These are phyloP conservation scores for Peromyscus eremicus DNA, from an alignment of 2,797 vertebrate species.

Conservation along the genomic window DNA sequence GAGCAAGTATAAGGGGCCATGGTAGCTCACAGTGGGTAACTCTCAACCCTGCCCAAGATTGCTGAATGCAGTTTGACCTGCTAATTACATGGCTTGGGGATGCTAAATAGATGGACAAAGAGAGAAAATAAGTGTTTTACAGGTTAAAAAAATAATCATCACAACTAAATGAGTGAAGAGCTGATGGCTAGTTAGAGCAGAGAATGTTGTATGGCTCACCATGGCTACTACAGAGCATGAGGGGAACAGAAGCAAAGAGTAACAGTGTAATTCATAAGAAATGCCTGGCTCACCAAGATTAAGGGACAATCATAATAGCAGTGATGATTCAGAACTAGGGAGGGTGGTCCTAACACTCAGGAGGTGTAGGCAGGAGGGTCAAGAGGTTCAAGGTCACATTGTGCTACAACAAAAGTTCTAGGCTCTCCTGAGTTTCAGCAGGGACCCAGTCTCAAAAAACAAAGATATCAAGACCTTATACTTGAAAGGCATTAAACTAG, in stretches of 20 bases:
- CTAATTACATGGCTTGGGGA: background rate
- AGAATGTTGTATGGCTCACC: rapidly evolving
- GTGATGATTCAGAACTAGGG: background rate
- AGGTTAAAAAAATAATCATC: background rate
- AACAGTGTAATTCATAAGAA: background rate
- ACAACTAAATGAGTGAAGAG: background rate
- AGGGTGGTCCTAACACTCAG: background rate
- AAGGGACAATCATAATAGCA: background rate
- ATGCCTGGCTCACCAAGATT: background rate
- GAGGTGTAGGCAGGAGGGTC: background rate
- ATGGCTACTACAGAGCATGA: rapidly evolving
- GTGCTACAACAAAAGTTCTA: background rate
- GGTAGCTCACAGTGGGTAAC: background rate
- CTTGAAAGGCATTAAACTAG: background rate
- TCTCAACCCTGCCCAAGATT: background rate
- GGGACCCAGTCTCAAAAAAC: background rate
- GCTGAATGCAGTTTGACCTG: background rate
- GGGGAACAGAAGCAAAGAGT: background rate
- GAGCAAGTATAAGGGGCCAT: background rate
- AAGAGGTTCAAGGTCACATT: background rate
- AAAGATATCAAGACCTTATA: background rate
- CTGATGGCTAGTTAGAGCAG: background rate
- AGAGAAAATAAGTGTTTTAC: background rate
- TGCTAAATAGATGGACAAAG: background rate
- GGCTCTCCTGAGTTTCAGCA: background rate